Percentiles rank a stretch among this genome's conserved stretches.
phyloP scores from a whole-genome alignment of 2,888 invertebrate genomes.

The Aleiodes leptofemur region DNA sequence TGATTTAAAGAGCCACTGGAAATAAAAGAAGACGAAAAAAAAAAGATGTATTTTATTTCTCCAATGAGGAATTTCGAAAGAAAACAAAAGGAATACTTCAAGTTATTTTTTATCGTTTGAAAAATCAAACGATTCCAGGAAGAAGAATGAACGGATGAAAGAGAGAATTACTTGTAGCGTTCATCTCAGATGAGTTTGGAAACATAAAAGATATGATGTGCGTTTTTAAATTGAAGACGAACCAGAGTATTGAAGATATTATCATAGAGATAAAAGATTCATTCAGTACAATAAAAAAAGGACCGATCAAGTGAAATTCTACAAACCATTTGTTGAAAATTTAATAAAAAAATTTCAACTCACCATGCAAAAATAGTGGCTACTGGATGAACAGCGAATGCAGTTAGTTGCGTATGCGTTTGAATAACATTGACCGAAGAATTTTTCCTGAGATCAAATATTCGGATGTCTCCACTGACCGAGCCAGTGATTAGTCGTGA shows the following conservation, averaged over 20 bases:
- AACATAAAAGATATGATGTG: slow-evolving; percentile 15
- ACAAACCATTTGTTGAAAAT: neutral
- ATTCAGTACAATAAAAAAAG: no score
- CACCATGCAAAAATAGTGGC: slow-evolving; percentile 91
- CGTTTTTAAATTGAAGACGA: no score
- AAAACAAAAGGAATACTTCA: slow-evolving; percentile 22
- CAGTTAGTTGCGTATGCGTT: slow-evolving; percentile 86
- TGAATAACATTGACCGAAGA: slow-evolving; percentile 79
- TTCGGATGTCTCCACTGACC: slow-evolving; percentile 83
- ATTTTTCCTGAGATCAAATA: slow-evolving; percentile 83
- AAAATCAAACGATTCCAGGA: slow-evolving; percentile 26
- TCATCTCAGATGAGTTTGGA: slow-evolving; percentile 4
- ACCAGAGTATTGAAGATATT: no score
- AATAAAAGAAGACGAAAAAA: slow-evolving; percentile 51
- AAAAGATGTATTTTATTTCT: slow-evolving; percentile 29
- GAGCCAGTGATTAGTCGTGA: slow-evolving; percentile 69
- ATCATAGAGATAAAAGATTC: no score
- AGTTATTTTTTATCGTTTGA: slow-evolving; percentile 27
- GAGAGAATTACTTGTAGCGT: neutral
- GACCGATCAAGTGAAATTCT: neutral
- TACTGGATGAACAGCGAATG: slow-evolving; percentile 88
- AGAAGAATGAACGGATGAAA: slow-evolving; percentile 1
- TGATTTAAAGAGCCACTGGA: slow-evolving; percentile 86
- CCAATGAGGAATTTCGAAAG: slow-evolving; percentile 18
- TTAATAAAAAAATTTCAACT: slow-evolving; percentile 61